Evolutionary conservation across 2,113 vertebrate genomes (phyloP), one percentile per base, ranked within the genome.

Genomic region (Centropristis striata): DNA sequence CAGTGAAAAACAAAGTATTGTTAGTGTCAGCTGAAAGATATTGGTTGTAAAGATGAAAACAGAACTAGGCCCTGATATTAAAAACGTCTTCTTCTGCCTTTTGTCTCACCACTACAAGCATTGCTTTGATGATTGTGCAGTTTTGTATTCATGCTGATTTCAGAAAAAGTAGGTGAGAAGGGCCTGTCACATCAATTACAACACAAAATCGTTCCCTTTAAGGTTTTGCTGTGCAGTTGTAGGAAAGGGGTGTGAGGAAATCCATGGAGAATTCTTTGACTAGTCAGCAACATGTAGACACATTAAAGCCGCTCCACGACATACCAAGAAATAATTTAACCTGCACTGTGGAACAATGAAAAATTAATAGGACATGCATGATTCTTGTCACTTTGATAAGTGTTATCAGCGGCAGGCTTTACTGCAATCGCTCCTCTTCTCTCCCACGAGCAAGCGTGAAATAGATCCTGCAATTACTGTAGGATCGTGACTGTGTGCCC

Each of bases 141-240:
- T 81, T 90, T 88, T 75, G 71, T 70, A 42, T 84, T 88, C 78
- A 63, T 69, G 68, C 83, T 90, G 80, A 80, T 81, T 78, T 78
- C 68, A 67, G 84, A 20, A 78, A 80, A 82, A 78, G 76, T 18
- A 82, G 71, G 70, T 85, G 78, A 90, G 75, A 32, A 81, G 78
- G 66, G 21, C 71, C 60, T 80, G 92, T 92, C 93, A 90, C 79
- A 88, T 90, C 79, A 83, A 77, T 88, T 84, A 60, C 71, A 80
- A 68, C 39, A 70, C 55, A 20, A 58, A 49, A 36, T 36, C 0
- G 53, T 59, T 70, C 27, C 37, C 50, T 84, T 84, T 83, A 59
- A 66, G 54, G 71, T 63, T n/a, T n/a, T 80, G 57, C 21, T 80
- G 63, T 32, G 37, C 71, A 75, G 85, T 83, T 81, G 70, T 57